phyloP scores from a whole-genome alignment of 1,140 invertebrate genomes.

The Helicoverpa zea region DNA sequence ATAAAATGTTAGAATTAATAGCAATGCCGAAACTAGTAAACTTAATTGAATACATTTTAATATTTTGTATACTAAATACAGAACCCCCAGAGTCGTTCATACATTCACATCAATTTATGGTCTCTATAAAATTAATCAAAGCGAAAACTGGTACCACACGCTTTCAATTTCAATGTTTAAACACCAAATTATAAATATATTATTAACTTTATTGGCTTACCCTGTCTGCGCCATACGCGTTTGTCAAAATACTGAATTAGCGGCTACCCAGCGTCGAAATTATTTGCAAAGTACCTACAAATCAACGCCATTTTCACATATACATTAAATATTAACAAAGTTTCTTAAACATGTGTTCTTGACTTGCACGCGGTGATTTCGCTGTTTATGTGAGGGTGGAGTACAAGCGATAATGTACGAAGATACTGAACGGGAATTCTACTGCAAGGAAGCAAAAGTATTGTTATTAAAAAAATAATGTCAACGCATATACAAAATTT shows the following conservation, averaged over 20 bases:
- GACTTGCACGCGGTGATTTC: constrained; percentile 76
- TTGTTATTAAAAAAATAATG: too few relatives aligned
- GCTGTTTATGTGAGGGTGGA: constrained; percentile 29
- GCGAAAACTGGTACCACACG: neutral
- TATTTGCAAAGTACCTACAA: constrained; percentile 79
- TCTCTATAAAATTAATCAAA: constrained; percentile 11
- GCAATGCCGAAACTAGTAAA: too few relatives aligned
- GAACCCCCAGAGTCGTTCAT: neutral
- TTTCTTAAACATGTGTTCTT: constrained; percentile 83
- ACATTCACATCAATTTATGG: neutral
- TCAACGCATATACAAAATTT: too few relatives aligned
- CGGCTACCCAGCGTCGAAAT: constrained; percentile 74
- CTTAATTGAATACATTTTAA: too few relatives aligned
- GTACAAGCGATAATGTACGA: constrained; percentile 12
- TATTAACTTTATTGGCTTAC: constrained; percentile 41
- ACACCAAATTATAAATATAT: constrained; percentile 36
- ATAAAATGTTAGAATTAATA: too few relatives aligned
- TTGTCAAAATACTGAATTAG: constrained; percentile 81
- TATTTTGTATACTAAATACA: too few relatives aligned
- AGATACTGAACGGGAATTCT: too few relatives aligned
- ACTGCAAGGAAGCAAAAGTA: too few relatives aligned
- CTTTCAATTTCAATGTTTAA: constrained; percentile 11
- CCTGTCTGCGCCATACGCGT: constrained; percentile 59
- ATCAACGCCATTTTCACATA: constrained; percentile 74
- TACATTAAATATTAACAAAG: constrained; percentile 85